Evolutionary conservation across 2,113 vertebrate genomes (phyloP).

Genomic region (Passer domesticus): DNA sequence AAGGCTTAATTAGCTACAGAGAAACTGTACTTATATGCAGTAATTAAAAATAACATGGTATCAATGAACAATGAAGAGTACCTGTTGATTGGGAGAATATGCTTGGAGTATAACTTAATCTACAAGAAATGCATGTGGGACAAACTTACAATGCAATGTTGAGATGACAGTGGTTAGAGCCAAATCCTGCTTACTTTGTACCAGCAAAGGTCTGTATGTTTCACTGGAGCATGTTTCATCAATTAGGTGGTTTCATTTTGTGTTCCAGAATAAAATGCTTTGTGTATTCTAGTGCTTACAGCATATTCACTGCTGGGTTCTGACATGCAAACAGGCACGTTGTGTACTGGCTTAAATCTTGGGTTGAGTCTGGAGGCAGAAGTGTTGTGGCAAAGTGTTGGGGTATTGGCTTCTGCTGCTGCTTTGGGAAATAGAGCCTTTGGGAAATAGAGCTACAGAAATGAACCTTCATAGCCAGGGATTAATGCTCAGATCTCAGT

Average conservation of each 20-base stretch:
- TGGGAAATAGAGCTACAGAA: background rate
- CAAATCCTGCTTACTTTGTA: background rate
- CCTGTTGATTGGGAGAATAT: background rate
- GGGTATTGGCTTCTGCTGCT: background rate
- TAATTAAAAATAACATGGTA: background rate
- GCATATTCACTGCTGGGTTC: background rate
- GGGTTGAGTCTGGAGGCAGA: background rate
- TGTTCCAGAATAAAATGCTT: background rate
- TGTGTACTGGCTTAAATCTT: background rate
- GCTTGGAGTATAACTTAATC: background rate
- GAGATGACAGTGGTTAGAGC: background rate
- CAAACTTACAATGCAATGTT: background rate
- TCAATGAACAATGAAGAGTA: background rate
- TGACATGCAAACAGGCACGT: background rate
- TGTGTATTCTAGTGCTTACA: background rate
- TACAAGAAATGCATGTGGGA: background rate
- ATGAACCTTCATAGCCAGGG: background rate
- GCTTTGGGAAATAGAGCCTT: background rate
- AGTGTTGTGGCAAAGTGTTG: background rate
- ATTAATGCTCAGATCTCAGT: background rate
- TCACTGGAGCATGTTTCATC: background rate
- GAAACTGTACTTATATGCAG: background rate
- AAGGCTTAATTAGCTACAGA: background rate
- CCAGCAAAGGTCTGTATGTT: background rate
- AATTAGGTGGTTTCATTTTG: background rate